phyloP scores from a whole-genome alignment of 2,113 vertebrate species.

The Hemibagrus wyckioides region DNA sequence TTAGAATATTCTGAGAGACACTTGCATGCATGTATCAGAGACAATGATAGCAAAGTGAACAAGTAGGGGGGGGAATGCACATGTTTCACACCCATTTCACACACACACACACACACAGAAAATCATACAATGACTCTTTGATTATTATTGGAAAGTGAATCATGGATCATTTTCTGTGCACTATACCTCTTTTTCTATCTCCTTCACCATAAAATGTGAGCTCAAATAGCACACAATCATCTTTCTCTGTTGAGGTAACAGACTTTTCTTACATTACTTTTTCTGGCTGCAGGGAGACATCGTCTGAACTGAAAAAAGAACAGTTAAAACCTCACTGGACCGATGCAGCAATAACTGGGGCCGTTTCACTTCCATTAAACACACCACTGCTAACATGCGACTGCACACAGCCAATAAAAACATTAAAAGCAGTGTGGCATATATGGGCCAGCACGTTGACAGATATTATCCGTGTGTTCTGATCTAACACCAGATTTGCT shows the following conservation, averaged over 20 bases:
- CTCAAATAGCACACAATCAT: conserved; percentile 42
- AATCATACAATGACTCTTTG: conserved; percentile 58
- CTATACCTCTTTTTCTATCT: conserved; percentile 34
- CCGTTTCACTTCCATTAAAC: conserved; percentile 57
- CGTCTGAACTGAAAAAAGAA: conserved; percentile 47
- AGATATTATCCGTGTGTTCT: conserved; percentile 21
- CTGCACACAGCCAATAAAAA: conserved; percentile 51
- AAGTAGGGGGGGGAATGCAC: too few relatives aligned
- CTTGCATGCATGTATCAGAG: not conserved
- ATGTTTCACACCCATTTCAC: not conserved
- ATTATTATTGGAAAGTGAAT: conserved; percentile 67
- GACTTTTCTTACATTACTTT: conserved; percentile 46
- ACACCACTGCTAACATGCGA: conserved; percentile 39
- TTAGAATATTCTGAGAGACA: not conserved
- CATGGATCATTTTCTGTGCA: conserved; percentile 54
- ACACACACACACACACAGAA: conserved; percentile 41
- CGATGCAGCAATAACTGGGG: conserved; percentile 44
- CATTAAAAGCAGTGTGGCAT: conserved; percentile 28
- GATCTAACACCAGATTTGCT: conserved; percentile 43
- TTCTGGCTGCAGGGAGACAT: conserved; percentile 48
- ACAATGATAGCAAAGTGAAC: not conserved
- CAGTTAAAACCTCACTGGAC: conserved; percentile 52
- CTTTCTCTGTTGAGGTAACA: conserved; percentile 39
- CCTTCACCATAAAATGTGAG: conserved; percentile 18
- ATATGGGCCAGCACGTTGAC: conserved; percentile 34